Conservation (phyloP, 1,140 invertebrate genomes). For the Himalopsyche phryganea region DNA sequence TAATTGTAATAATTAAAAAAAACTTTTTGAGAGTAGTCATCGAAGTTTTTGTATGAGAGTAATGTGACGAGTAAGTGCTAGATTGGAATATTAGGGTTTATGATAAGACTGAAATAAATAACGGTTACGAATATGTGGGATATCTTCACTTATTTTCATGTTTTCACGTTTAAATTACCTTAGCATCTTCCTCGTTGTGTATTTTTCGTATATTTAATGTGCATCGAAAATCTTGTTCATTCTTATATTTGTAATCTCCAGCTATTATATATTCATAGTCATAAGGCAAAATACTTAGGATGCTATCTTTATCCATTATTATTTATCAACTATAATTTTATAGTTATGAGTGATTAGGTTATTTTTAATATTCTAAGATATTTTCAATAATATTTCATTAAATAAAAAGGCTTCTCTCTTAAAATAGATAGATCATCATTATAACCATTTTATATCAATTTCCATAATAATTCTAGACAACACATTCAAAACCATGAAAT, state of each 20-base stretch:
- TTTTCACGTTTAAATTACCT: too few species aligned
- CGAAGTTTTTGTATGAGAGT: neutral
- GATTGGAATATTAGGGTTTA: neutral
- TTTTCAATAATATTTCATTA: too few species aligned
- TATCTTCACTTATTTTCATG: too few species aligned
- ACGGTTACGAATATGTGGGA: neutral
- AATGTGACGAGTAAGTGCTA: neutral
- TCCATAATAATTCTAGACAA: too few species aligned
- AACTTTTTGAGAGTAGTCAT: neutral
- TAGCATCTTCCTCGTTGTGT: constrained; percentile 26
- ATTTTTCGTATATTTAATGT: constrained; percentile 26
- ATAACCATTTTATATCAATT: too few species aligned
- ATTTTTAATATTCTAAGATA: too few species aligned
- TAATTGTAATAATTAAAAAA: constrained; percentile 1
- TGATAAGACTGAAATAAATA: neutral
- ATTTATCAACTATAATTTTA: too few species aligned
- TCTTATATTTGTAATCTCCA: constrained; percentile 20
- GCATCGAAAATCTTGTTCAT: constrained; percentile 28
- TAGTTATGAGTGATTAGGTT: too few species aligned
- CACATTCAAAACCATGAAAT: too few species aligned
- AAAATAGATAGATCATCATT: too few species aligned
- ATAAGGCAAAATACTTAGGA: constrained; percentile 18
- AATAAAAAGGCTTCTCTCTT: too few species aligned
- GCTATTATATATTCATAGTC: constrained; percentile 24
- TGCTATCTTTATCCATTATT: constrained; percentile 20